phyloP scores from a whole-genome alignment of 2,797 vertebrate genomes.

The Falco biarmicus region DNA sequence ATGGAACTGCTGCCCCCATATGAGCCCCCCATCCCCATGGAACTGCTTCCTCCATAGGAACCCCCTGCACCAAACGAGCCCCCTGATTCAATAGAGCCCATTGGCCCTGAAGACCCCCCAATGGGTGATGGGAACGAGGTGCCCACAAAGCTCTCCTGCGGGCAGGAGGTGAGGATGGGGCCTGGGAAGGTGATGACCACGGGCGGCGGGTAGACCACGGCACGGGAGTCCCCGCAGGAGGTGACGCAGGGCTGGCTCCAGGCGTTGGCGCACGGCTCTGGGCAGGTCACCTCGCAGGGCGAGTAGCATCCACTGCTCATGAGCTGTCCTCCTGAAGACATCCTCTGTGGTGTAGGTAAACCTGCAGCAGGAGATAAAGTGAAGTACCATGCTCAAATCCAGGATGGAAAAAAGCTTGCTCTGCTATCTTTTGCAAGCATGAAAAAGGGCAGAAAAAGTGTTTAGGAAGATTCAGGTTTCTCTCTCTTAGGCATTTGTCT shows the following conservation, averaged over 20 bases:
- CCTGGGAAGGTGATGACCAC: conserved; percentile 5
- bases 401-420: neutral
- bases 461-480: neutral
- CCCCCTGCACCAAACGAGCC: neutral
- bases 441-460: fast-evolving
- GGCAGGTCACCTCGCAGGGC: neutral
- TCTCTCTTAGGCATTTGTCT: fast-evolving
- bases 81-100: neutral
- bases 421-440: fast-evolving
- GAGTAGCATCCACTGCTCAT: neutral
- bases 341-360: neutral
- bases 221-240: neutral
- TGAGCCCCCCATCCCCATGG: neutral
- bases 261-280: fast-evolving
- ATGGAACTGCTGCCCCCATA: neutral
- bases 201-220: neutral
- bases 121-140: neutral
- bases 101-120: neutral
- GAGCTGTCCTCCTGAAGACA: neutral
- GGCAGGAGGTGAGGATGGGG: neutral
- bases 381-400: fast-evolving
- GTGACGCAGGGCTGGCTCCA: neutral
- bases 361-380: neutral
- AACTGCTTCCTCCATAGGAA: neutral
- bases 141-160: neutral